Base-by-base conservation (phyloP, 2,113 vertebrate species). In the Dipodomys ordii region DNA sequence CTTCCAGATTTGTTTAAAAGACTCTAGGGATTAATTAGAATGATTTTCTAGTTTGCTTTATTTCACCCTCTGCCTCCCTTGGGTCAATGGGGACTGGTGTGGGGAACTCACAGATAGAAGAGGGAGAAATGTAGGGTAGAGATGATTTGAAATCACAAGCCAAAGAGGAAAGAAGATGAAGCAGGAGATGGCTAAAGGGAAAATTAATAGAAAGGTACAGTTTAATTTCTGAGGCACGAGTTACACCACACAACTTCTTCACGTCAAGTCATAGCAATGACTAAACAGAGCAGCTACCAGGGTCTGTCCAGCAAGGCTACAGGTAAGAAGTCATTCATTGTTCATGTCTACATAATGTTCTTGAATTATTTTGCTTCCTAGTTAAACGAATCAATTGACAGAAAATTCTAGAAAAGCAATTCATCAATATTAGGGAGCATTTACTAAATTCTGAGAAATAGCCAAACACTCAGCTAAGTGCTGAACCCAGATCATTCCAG, bases 21-120 rank as follows among this genome's bases (percentile, higher is more conserved):
- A 60, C 83, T 93, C 72, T 73, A 87, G 91, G 93, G 83, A 74
- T 88, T 94, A 93, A 93, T 90, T 80, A 72, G 60, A 87, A 83
- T 44, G 39, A 65, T 72, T 85, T 95, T 95, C 57, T 79, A 28
- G 64, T 92, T 94, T 62, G 39, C 62, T 87, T 88, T 65, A 82
- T 57, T 84, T 93, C 27, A 35, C 78, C 44, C 82, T 90, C 82
- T 96, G 30, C 87, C 35, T 90, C 73, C 27, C 32, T 90, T 60
- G 46, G 39, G 49, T 82, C 28, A 32, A 30, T 64, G 35, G 68
- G 76, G 35, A 8, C 5, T 62, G 32, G 7, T 73, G 10, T 88
- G 80, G 73, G 72, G 20, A 91, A 28, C 20, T 83, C 35, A 71
- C 60, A 79, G 64, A 83, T 84, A 80, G 46, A 65, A 81, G 25